Evolutionary conservation across 2,888 invertebrate species (phyloP), one percentile per base, ranked within the genome.

Genomic region (Phyllotreta cruciferae): DNA sequence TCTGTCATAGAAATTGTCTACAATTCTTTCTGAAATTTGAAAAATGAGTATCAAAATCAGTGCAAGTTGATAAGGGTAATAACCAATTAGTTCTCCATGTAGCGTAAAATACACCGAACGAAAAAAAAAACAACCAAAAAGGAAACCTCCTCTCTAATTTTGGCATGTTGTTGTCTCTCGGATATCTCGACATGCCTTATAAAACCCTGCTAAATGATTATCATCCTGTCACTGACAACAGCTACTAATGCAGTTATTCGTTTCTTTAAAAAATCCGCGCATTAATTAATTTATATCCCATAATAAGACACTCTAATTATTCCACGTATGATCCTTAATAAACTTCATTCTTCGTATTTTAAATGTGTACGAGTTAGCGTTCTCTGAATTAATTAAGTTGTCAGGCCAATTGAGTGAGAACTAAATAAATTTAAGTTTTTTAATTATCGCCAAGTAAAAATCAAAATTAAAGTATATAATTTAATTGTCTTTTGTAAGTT

Each of bases 261-360:
- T 52, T 11, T 8, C 52, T 52, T 11, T 7, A 52, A 37, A 52
- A 52, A 52, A 37, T 35, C 9, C 5, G 3, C 36, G 10, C 52
- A 52, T 52, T 52, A 52, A 52, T 52, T 52, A 52, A 52, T 52
- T 52, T 52, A 52, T 52, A 37, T 37, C 52, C 13, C 37, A 14
- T 52, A 52, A 11, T 37, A 52, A 37, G 52, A 52, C 52, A 52
- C 52, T 9, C 37, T 52, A 8, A 52, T 52, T 52, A 52, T 52
- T 52, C 52, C 52, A 52, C 37, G 52, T 52, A 52, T 37, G 10
- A 38, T 52, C 13, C 52, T 52, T 52, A 52, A 52, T 52, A 52
- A 52, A 52, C 52, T 52, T 52, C 52, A 52, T 52, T 52, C 52
- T 52, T 52, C 52, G 52, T 52, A 52, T 52, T 10, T 52, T 37